phyloP scores from a whole-genome alignment of 2,797 vertebrate species.

The Parauchenoglanis punctatus region DNA sequence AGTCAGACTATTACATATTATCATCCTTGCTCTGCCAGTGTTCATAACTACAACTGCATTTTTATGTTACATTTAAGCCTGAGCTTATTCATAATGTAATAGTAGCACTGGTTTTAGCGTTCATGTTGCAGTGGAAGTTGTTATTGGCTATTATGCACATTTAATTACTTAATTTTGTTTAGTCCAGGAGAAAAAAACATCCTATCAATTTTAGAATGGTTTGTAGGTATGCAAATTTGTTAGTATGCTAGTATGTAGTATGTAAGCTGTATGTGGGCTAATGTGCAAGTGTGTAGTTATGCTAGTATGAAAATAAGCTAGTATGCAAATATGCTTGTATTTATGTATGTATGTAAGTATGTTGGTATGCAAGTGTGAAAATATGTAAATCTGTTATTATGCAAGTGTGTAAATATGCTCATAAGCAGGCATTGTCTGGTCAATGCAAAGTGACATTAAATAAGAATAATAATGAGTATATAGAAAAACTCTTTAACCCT shows the following conservation, averaged over 20 bases:
- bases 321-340: not conserved
- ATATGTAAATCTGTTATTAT: not conserved
- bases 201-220: not conserved
- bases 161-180: not conserved
- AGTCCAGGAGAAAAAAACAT: not conserved
- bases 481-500: not conserved
- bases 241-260: not conserved
- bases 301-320: not conserved
- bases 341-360: not conserved
- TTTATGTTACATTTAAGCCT: no score
- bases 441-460: not conserved
- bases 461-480: not conserved
- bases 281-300: not conserved
- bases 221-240: not conserved
- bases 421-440: no score
- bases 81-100: not conserved
- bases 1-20: not conserved
- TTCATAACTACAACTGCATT: not conserved
- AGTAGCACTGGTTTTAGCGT: not conserved
- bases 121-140: not conserved
- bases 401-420: not conserved
- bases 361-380: no score
- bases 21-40: not conserved
- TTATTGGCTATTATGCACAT: not conserved
- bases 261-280: not conserved